Conservation (phyloP, 2,113 vertebrate species). For the Callipepla californica region DNA sequence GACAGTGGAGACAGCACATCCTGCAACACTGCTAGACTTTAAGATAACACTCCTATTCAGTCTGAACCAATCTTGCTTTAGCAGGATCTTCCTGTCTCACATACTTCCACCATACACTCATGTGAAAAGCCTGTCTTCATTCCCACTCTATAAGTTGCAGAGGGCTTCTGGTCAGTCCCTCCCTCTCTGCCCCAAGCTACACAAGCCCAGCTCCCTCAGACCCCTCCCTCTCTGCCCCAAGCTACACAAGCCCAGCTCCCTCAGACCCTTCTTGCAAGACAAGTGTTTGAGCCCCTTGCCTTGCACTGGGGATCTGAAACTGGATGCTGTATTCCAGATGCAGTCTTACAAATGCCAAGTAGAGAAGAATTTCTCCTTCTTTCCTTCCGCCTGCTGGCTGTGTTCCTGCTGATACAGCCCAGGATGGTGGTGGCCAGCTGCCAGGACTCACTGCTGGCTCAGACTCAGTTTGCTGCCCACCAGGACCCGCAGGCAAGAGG, state of each 20-base stretch:
- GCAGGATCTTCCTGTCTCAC: too few species aligned
- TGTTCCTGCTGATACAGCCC: neutral
- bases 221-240: neutral
- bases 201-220: neutral
- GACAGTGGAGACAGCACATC: neutral
- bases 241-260: neutral
- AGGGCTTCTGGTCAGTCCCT: neutral
- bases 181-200: neutral
- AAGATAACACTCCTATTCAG: neutral
- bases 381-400: neutral
- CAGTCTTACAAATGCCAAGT: neutral
- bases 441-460: neutral
- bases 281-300: neutral
- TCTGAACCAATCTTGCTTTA: neutral
- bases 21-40: neutral
- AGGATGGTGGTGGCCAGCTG: neutral
- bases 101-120: neutral
- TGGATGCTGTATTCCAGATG: neutral
- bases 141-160: neutral
- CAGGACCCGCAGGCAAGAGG: neutral
- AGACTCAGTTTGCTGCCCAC: accelerated
- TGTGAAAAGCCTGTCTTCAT: neutral
- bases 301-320: neutral
- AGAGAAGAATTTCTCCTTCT: neutral
- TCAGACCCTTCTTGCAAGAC: neutral